Evolutionary conservation across 2,113 vertebrate species (phyloP), one percentile per base, ranked within the genome.

Genomic region (Fulica atra): DNA sequence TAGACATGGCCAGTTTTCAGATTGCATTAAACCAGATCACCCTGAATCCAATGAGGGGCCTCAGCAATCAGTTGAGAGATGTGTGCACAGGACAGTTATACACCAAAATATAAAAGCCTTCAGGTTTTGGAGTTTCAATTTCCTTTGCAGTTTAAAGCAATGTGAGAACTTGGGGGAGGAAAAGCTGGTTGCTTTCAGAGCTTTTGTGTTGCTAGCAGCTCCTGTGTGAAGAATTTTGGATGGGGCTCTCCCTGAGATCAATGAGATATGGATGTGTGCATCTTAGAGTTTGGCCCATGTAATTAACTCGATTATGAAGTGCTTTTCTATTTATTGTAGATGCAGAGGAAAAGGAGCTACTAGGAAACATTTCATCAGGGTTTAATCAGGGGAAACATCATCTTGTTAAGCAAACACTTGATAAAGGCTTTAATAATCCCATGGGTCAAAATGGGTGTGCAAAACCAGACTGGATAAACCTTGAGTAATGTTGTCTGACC

Each of bases 1-100:
- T 74, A 89, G 83, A 60, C 48, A 64, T 68, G 76, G 72, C 80
- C 84, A 80, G 70, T 92, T 91, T 96, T 85, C 83, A 60, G 42
- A 85, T 79, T 56, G 56, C 60, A 31, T 85, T 89, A 71, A 83
- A 80, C 56, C 17, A 57, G 72, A 81, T 70, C 13, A 7, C 63
- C 66, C 51, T 28, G n/a, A 68, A 63, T 82, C 71, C 89, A 86
- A 80, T 82, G 70, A 84, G 73, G 53, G 71, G 44, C 51, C 80
- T 44, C 23, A 16, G 40, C 24, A 53, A 33, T 83, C 36, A 14
- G 33, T 17, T 13, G 84, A 42, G 42, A 86, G 84, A 48, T 51
- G 57, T 20, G 36, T 16, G 20, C 85, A 66, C 35, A 16, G 13
- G 66, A 50, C 78, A 56, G 38, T 42, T 33, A 10, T n/a, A 60